These are phyloP conservation scores for Blomia tropicalis DNA, from an alignment of 2,888 invertebrate genomes.

Conservation along the genomic window DNA sequence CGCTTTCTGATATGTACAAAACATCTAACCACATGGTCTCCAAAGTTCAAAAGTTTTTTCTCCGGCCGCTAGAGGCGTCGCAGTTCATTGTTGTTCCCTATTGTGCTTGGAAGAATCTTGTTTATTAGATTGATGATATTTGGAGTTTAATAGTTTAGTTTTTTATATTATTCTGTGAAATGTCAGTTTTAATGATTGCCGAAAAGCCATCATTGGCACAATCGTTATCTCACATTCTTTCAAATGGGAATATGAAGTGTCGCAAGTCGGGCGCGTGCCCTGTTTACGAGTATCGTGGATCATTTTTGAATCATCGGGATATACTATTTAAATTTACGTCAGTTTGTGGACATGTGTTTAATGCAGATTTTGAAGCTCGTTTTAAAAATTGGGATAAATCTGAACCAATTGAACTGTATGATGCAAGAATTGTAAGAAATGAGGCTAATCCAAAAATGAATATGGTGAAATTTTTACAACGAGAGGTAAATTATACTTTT, in stretches of 20 bases:
- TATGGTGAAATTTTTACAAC: conserved; percentile 70
- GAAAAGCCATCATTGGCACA: conserved; percentile 80
- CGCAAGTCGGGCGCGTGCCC: conserved; percentile 61
- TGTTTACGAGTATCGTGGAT: conserved; percentile 82
- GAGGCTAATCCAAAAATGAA: conserved; percentile 82
- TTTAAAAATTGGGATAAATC: conserved; percentile 96
- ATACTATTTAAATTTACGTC: conserved; percentile 86
- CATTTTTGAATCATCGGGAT: conserved; percentile 49
- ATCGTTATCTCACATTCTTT: conserved; percentile 79
- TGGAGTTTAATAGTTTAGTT: too few relatives aligned
- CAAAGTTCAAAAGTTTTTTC: too few relatives aligned
- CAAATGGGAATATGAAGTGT: conserved; percentile 38
- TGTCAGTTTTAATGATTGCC: conserved; percentile 33
- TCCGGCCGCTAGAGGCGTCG: too few relatives aligned
- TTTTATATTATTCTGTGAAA: too few relatives aligned
- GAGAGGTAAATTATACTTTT: conserved; percentile 54
- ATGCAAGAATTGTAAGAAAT: conserved; percentile 82
- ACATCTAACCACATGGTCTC: too few relatives aligned
- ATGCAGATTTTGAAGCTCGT: conserved; percentile 72
- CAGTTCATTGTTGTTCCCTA: too few relatives aligned
- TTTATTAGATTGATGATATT: too few relatives aligned
- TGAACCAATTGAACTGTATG: conserved; percentile 86
- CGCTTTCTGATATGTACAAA: too few relatives aligned
- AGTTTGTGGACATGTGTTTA: conserved; percentile 97
- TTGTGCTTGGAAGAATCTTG: too few relatives aligned